Evolutionary conservation across 2,888 invertebrate genomes (phyloP).

Genomic region (Cyaniris semiargus): DNA sequence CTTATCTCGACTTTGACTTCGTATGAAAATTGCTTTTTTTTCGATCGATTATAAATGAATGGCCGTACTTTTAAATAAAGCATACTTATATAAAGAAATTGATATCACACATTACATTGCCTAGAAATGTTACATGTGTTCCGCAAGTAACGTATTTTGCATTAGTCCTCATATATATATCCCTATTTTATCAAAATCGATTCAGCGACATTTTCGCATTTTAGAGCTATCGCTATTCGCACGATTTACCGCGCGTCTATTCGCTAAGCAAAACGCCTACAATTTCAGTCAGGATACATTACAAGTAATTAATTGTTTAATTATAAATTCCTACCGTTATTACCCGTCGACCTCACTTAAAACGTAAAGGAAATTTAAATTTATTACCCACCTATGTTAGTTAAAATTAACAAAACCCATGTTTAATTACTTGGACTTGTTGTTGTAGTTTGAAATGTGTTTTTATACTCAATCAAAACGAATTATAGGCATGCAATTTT

Average conservation of each 20-base stretch:
- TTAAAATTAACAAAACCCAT: background rate
- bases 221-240: background rate
- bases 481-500: too few species aligned
- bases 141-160: background rate
- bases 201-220: background rate
- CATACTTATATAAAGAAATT: too few species aligned
- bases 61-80: too few species aligned
- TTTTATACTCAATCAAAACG: background rate
- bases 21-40: too few species aligned
- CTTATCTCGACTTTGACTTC: too few species aligned
- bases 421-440: background rate
- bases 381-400: background rate
- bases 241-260: background rate
- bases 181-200: background rate
- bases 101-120: too few species aligned
- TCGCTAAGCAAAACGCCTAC: background rate
- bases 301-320: slow-evolving; percentile 26
- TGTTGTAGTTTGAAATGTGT: background rate
- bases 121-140: background rate
- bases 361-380: slow-evolving; percentile 1
- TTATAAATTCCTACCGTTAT: slow-evolving; percentile 23
- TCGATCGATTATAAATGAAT: too few species aligned
- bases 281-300: slow-evolving; percentile 18
- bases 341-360: slow-evolving; percentile 14
- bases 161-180: too few species aligned